Evolutionary conservation across 2,113 vertebrate species (phyloP), one percentile per base, ranked within the genome.

Genomic region (Poeciliopsis occidentalis): DNA sequence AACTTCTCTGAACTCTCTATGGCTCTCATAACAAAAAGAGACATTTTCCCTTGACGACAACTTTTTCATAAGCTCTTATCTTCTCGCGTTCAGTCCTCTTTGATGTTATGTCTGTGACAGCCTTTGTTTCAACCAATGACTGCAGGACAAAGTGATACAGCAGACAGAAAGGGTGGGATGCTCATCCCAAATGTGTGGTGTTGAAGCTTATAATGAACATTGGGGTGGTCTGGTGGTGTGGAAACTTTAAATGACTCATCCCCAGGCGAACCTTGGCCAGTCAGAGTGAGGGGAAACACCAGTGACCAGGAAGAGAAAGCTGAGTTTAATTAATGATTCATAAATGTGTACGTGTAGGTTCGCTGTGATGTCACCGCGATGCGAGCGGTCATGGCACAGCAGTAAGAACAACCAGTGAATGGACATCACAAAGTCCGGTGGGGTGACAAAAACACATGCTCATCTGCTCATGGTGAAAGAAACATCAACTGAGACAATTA

Each of bases 221-320:
- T 84, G 82, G 82, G 22, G 81, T 80, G 79, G 75, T 87, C 72
- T 82, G 73, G 65, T 32, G n/a, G 10, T 31, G n/a, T n/a, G 24
- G 44, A 69, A 26, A 67, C 13, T 78, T 31, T 32, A 81, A 69
- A 82, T 85, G 77, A 90, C 69, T 84, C 64, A 64, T 86, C 79
- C 81, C 80, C 37, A 66, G 51, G 83, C 75, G 26, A 73, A 29
- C 39, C 47, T 32, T 17, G 57, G 41, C 57, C 67, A 79, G 70
- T 84, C 70, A 72, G 69, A 67, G 39, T 30, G n/a, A 78, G 63
- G 41, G 34, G 64, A 82, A 83, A 87, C 74, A 81, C 37, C 34
- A 74, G 67, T 7, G 60, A 74, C 64, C 67, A 65, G 73, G 66
- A 62, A 34, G 62, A 63, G 26, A 68, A 29, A 60, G 17, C 63